Evolutionary conservation across 2,888 invertebrate genomes (phyloP), one percentile per base, ranked within the genome.

Genomic region (Cataglyphis livida): DNA sequence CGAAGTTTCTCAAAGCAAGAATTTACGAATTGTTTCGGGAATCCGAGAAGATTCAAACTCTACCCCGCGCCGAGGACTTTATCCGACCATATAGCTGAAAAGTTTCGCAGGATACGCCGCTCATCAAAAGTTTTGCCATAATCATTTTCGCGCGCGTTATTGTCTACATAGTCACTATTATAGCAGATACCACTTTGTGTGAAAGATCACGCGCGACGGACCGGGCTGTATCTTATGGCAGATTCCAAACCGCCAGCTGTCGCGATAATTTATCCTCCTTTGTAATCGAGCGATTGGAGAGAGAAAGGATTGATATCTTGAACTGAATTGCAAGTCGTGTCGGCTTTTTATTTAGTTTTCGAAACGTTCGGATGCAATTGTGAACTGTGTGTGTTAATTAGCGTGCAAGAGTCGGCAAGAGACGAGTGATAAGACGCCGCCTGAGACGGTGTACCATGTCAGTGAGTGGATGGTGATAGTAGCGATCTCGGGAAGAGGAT

Each of bases 381-480:
- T 44, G 41, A 4, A 18, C 18, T 12, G 9, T 35, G 71, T 71
- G 59, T 35, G 35, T 32, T 54, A 18, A 65, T 61, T 21, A 44
- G 38, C 38, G 41, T 35, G 44, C 3, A 32, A 70, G n/a, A 10
- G 21, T 21, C 28, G 28, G 15, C 66, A 35, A 28, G 35, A 59
- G 32, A 48, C 61, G 68, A 9, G 76, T 74, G 73, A 81, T 85
- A 84, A 82, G 65, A 81, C 78, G 82, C 44, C 35, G 54, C 25
- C 62, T 83, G 25, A 25, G 25, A 25, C 25, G 81, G 68, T 81
- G 83, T 83, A 81, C n/a, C 68, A 83, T 85, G 48, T 76, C 82
- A 59, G 88, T 85, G 87, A 78, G 84, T 86, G 85, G 68, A 83
- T 83, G 82, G 83, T 84, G 89, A 32, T 57, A 10, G 9, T 21